Conservation (phyloP, 2,113 vertebrate genomes). For the Sisor rabdophorus region DNA sequence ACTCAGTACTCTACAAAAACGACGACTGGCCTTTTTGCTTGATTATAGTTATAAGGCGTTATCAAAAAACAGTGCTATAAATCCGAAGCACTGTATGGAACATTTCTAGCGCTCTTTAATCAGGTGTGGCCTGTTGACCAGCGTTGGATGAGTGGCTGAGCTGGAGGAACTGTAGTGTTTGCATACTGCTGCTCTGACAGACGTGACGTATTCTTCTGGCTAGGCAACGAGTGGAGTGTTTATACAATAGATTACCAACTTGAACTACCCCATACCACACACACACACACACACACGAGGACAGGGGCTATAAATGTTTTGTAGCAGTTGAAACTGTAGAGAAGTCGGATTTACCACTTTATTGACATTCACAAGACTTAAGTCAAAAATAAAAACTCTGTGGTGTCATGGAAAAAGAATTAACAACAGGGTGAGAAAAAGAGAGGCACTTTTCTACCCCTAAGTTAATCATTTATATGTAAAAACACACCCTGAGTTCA, state of each 20-base stretch:
- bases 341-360: not conserved
- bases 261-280: constrained; percentile 15
- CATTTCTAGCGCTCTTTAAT: constrained; percentile 13
- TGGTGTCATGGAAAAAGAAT: not conserved
- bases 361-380: not conserved
- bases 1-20: not conserved
- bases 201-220: constrained; percentile 23
- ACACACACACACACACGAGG: constrained; percentile 1
- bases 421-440: not conserved
- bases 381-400: not conserved
- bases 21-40: constrained; percentile 2
- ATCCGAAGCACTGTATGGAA: not conserved
- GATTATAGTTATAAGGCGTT: not conserved
- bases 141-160: constrained; percentile 18
- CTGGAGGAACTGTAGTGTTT: constrained; percentile 37
- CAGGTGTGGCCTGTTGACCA: constrained; percentile 30
- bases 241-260: constrained; percentile 30
- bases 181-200: constrained; percentile 24
- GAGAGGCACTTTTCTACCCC: not conserved
- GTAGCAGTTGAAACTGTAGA: not conserved
- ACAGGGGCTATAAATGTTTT: not conserved
- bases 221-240: constrained; percentile 30
- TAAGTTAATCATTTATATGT: not conserved
- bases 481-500: not conserved
- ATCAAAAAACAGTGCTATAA: constrained; percentile 7